These are phyloP conservation scores for Drosophila basisetae DNA, from an alignment of 2,888 invertebrate genomes.

Conservation along the genomic window DNA sequence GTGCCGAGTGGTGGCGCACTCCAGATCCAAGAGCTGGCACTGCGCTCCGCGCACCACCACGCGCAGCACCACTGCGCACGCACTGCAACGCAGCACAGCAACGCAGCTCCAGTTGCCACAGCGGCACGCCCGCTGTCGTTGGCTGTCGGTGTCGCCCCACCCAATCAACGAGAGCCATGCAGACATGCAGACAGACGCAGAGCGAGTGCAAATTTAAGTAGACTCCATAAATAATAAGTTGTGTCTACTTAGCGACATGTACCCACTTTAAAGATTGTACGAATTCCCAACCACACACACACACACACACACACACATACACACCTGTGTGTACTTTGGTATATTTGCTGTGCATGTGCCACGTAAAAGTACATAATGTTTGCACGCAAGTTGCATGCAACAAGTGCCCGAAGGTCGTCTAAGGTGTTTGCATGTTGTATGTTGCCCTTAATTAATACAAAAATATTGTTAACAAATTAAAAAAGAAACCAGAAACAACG, in stretches of 20 bases:
- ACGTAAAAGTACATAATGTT: constrained; percentile 14
- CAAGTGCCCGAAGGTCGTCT: constrained; percentile 31
- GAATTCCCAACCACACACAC: constrained; percentile 30
- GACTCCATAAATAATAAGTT: constrained; percentile 79
- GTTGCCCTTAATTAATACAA: neutral
- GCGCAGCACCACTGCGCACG: constrained; percentile 41
- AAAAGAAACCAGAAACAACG: neutral
- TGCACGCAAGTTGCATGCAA: constrained; percentile 3
- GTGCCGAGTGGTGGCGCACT: constrained; percentile 35
- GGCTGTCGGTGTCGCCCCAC: constrained; percentile 65
- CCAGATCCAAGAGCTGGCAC: constrained; percentile 21
- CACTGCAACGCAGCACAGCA: constrained; percentile 35
- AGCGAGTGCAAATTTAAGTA: constrained; percentile 61
- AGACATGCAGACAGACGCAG: constrained; percentile 21
- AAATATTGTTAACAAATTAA: neutral
- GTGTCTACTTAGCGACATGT: constrained; percentile 79
- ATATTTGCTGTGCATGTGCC: constrained; percentile 36
- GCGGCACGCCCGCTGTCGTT: constrained; percentile 75
- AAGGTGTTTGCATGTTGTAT: neutral
- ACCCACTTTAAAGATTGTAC: constrained; percentile 63
- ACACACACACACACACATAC: constrained; percentile 7
- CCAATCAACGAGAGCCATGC: constrained; percentile 56
- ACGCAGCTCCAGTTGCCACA: constrained; percentile 8
- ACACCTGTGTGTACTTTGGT: constrained; percentile 1
- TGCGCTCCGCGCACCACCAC: constrained; percentile 2